Evolutionary conservation across 2,113 vertebrate genomes (phyloP), one percentile per base, ranked within the genome.

Genomic region (Tragelaphus scriptus): DNA sequence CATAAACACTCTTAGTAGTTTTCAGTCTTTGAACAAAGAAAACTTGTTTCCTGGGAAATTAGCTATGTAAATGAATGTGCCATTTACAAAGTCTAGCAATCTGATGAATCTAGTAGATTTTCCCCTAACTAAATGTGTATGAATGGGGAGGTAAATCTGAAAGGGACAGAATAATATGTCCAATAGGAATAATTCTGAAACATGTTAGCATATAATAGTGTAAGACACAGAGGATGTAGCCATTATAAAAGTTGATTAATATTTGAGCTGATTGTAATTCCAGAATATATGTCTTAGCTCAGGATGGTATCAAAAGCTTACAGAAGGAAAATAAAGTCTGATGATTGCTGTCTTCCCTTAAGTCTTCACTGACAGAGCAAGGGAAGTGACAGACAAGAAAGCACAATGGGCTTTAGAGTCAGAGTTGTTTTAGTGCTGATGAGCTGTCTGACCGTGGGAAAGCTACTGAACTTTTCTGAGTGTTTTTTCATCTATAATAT

Each of bases 221-320:
- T 94, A 88, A 92, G 85, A 90, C n/a, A 44, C 32, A 94, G 32
- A 86, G 19, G 55, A 63, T 94, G 6, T 88, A 71, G 49, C 47
- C 19, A 49, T 87, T 95, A 80, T 68, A 88, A 92, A 97, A 65
- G 26, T 55, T 96, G 40, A 82, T 93, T 88, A 91, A 86, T 96
- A 89, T 93, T 93, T 95, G 44, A 92, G 90, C 85, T 96, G 40
- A 28, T 88, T 77, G 4, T 97, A 77, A 88, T 94, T 95, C 49
- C 71, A 51, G 81, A 96, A 51, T 58, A 51, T 80, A 44, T 88
- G 19, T 75, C n/a, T 85, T 16, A 68, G 36, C 77, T 68, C 56
- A 92, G 0, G 30, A 47, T 90, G 28, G 4, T 85, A 85, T 85
- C 53, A 82, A 63, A 89, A 90, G 53, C 53, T 95, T 94, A 14